These are phyloP conservation scores for Dusona sp. DNA, from an alignment of 2,888 invertebrate genomes.

Conservation along the genomic window DNA sequence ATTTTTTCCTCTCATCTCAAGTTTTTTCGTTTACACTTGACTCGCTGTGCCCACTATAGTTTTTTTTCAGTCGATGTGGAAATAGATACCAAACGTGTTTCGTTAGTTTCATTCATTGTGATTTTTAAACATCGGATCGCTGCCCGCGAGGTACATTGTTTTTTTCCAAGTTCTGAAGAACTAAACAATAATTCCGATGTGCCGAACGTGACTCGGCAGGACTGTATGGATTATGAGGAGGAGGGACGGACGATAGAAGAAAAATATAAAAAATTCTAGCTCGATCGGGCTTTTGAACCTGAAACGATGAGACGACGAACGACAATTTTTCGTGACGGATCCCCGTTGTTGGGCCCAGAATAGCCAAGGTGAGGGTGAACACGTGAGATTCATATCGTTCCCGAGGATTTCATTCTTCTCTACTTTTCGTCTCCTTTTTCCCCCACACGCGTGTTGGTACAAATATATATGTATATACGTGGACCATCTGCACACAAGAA, in stretches of 20 bases:
- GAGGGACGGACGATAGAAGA: neutral
- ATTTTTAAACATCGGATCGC: neutral
- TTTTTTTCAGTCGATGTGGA: neutral
- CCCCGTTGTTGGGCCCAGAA: slow-evolving; percentile 18
- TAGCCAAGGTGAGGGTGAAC: slow-evolving; percentile 38
- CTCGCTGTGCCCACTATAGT: neutral
- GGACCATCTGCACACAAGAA: slow-evolving; percentile 17
- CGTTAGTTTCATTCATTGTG: neutral
- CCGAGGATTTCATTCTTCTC: slow-evolving; percentile 61
- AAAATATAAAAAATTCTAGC: slow-evolving; percentile 29
- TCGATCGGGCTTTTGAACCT: slow-evolving; percentile 29
- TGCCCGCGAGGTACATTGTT: neutral
- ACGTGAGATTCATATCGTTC: slow-evolving; percentile 65
- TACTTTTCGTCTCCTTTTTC: slow-evolving; percentile 46
- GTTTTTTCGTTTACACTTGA: neutral
- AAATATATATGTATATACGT: neutral
- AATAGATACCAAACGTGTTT: neutral
- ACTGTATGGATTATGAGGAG: neutral
- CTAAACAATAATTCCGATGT: neutral
- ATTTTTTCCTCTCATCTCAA: slow-evolving; percentile 9
- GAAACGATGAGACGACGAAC: slow-evolving; percentile 28
- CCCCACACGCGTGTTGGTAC: neutral
- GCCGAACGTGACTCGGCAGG: neutral
- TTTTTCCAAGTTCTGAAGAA: neutral
- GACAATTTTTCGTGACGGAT: slow-evolving; percentile 58